Conservation (phyloP, 2,888 invertebrate species). For the Idaea dimidiata region DNA sequence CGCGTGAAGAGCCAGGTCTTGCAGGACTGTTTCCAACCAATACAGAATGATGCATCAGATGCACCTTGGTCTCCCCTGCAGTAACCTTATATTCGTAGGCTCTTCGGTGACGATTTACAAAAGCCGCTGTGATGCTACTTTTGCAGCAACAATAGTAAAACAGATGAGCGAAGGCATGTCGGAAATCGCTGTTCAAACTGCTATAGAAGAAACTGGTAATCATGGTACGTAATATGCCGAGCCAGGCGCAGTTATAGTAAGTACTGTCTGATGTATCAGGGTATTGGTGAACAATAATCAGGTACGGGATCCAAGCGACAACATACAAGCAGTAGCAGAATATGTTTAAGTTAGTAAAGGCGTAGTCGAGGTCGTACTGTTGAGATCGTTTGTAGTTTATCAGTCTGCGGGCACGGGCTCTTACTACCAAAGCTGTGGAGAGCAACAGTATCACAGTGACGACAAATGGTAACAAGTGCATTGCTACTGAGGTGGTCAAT, state of each 20-base stretch:
- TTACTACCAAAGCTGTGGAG: conserved; percentile 55
- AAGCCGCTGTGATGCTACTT: conserved; percentile 82
- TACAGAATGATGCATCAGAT: conserved; percentile 80
- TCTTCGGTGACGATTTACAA: conserved; percentile 81
- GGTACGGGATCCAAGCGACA: conserved; percentile 85
- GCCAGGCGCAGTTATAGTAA: conserved; percentile 86
- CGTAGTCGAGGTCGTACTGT: conserved; percentile 82
- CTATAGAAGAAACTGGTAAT: conserved; percentile 83
- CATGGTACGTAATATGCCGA: conserved; percentile 85
- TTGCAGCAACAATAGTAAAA: conserved; percentile 92
- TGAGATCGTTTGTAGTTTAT: conserved; percentile 82
- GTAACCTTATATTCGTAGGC: conserved; percentile 53
- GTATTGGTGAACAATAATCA: conserved; percentile 78
- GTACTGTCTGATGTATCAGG: conserved; percentile 69
- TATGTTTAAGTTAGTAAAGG: conserved; percentile 83
- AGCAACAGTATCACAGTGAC: conserved; percentile 79
- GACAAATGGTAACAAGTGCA: conserved; percentile 81
- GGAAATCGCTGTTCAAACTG: conserved; percentile 84
- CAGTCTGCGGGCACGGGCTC: conserved; percentile 68
- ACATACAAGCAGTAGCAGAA: conserved; percentile 83
- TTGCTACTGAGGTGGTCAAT: conserved; percentile 74
- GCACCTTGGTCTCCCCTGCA: conserved; percentile 85
- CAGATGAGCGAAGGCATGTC: conserved; percentile 85
- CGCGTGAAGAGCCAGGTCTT: conserved; percentile 7
- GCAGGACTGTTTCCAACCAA: background rate